Evolutionary conservation across 2,113 vertebrate genomes (phyloP).

Genomic region (Ailurus styani): DNA sequence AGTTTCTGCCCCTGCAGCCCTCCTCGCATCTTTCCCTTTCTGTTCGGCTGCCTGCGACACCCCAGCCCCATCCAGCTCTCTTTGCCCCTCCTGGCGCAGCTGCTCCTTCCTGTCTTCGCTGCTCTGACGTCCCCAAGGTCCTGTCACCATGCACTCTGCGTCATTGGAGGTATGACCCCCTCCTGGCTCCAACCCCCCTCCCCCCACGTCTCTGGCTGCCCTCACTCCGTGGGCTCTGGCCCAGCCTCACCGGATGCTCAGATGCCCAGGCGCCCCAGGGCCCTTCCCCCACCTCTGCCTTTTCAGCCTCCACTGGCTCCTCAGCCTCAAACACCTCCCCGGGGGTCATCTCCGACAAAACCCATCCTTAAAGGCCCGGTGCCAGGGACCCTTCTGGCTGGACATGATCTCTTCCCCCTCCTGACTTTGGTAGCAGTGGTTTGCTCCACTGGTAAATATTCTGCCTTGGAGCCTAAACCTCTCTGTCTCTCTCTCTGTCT

Average conservation of each 20-base stretch:
- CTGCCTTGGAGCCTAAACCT: background rate
- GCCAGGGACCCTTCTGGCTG: background rate
- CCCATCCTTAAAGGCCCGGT: background rate
- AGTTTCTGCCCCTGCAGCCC: background rate
- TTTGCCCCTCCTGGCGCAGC: background rate
- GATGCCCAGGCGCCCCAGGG: fast-evolving
- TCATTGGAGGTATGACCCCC: background rate
- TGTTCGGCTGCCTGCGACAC: background rate
- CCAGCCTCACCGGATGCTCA: too few relatives aligned
- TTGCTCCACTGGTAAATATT: background rate
- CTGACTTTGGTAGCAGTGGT: background rate
- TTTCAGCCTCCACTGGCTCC: background rate
- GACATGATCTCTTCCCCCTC: background rate
- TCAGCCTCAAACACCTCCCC: background rate
- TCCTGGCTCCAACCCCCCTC: background rate
- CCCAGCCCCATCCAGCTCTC: background rate
- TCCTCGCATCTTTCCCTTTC: background rate
- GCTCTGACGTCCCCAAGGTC: fast-evolving
- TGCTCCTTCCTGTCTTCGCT: background rate
- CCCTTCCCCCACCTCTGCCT: background rate
- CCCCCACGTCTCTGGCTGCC: background rate
- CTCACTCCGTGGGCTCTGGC: too few relatives aligned
- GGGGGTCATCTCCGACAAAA: background rate
- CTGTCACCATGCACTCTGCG: too few relatives aligned
- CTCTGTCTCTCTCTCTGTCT: background rate